Conservation (phyloP, 2,888 invertebrate species). For the Tortricodes alternella region DNA sequence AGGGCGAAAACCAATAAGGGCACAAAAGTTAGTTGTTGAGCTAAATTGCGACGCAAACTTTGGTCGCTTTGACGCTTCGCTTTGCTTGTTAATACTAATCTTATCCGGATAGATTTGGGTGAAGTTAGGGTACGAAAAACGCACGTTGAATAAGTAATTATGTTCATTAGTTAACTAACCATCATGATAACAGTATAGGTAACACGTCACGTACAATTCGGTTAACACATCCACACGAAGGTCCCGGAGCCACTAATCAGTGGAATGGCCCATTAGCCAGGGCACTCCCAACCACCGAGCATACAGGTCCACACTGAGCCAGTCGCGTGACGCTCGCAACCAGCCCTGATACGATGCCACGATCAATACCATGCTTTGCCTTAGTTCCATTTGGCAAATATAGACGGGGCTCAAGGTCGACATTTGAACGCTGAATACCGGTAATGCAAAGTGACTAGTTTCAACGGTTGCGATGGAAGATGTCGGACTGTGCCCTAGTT, state of each 20-base stretch:
- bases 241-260: slow-evolving; percentile 24
- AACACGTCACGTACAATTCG: slow-evolving; percentile 19
- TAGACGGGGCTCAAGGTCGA: slow-evolving; percentile 43
- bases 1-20: slow-evolving; percentile 7
- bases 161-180: slow-evolving; percentile 5
- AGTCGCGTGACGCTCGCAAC: slow-evolving; percentile 62
- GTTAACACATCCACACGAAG: slow-evolving; percentile 26
- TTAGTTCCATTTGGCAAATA: slow-evolving; percentile 40
- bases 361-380: slow-evolving; percentile 31
- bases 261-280: slow-evolving; percentile 22
- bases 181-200: slow-evolving; percentile 15
- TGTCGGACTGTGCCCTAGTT: background rate
- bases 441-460: background rate
- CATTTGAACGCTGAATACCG: no score
- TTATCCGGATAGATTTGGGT: no score
- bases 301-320: slow-evolving; percentile 24
- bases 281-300: slow-evolving; percentile 27
- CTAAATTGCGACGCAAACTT: slow-evolving; percentile 2
- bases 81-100: slow-evolving; percentile 10
- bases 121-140: no score
- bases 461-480: no score
- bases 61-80: background rate
- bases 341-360: slow-evolving; percentile 38
- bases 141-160: background rate
- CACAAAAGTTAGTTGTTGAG: slow-evolving; percentile 8